Evolutionary conservation across 1,140 invertebrate species (phyloP).

Genomic region (Nasonia vitripennis): DNA sequence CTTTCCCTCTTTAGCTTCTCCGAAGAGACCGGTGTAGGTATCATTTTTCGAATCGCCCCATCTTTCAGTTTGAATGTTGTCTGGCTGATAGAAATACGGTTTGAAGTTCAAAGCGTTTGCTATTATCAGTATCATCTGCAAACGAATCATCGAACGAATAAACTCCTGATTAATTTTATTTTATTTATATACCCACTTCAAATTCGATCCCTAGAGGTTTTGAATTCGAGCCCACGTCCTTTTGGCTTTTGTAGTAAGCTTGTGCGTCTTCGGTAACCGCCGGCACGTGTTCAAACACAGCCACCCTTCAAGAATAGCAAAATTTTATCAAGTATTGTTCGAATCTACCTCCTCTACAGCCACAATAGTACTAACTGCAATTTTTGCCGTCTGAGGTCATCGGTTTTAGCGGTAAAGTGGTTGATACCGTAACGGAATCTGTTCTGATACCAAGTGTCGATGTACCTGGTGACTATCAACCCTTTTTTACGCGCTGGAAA

Average conservation of each 20-base stretch:
- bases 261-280: conserved; percentile 76
- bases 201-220: conserved; percentile 78
- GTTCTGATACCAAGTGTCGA: conserved; percentile 80
- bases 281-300: conserved; percentile 83
- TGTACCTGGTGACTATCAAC: conserved; percentile 75
- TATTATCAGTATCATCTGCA: conserved; percentile 81
- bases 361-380: conserved; percentile 55
- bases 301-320: conserved; percentile 74
- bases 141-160: conserved; percentile 28
- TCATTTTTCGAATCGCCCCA: conserved; percentile 81
- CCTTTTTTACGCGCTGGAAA: conserved; percentile 78
- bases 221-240: conserved; percentile 52
- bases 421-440: conserved; percentile 76
- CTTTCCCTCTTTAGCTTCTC: conserved; percentile 80
- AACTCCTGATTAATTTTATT: neutral
- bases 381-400: conserved; percentile 73
- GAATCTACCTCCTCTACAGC: neutral
- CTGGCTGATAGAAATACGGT: conserved; percentile 79
- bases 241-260: conserved; percentile 63
- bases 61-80: conserved; percentile 76
- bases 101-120: conserved; percentile 83
- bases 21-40: conserved; percentile 81
- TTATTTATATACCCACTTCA: conserved; percentile 71
- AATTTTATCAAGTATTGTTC: neutral
- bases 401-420: conserved; percentile 79